Percentiles rank a stretch among this genome's conserved stretches.
Conservation (phyloP, 2,888 invertebrate species). For the Chymomyza fuscimana region DNA sequence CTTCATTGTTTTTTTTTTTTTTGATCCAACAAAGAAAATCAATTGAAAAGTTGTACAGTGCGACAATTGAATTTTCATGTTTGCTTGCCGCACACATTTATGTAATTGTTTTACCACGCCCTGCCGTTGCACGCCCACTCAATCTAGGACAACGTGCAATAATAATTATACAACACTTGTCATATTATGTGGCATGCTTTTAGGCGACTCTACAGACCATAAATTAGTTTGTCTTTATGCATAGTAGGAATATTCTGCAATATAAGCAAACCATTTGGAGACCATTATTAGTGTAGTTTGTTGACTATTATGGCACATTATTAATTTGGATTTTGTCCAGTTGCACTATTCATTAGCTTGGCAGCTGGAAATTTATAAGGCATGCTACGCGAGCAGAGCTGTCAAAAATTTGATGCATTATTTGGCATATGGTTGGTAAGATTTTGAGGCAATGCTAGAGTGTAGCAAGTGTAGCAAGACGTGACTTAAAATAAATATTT, state of each 20-base stretch:
- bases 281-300: neutral
- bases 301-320: slow-evolving; percentile 11
- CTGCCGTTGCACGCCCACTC: too few species aligned
- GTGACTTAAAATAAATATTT: too few species aligned
- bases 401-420: too few species aligned
- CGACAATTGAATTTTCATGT: slow-evolving; percentile 2
- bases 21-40: neutral
- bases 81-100: neutral
- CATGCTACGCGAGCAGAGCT: too few species aligned
- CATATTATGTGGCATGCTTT: neutral
- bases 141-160: neutral
- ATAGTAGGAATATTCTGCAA: too few species aligned
- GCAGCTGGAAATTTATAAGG: slow-evolving; percentile 55
- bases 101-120: neutral
- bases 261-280: too few species aligned
- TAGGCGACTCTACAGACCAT: neutral
- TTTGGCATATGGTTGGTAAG: too few species aligned
- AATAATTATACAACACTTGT: neutral
- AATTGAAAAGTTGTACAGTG: neutral
- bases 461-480: too few species aligned
- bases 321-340: slow-evolving; percentile 44
- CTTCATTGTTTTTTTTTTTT: neutral
- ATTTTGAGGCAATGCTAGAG: too few species aligned
- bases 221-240: too few species aligned
- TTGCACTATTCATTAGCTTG: slow-evolving; percentile 56